Conservation (phyloP, 2,113 vertebrate species). For the Apeltes quadracus region DNA sequence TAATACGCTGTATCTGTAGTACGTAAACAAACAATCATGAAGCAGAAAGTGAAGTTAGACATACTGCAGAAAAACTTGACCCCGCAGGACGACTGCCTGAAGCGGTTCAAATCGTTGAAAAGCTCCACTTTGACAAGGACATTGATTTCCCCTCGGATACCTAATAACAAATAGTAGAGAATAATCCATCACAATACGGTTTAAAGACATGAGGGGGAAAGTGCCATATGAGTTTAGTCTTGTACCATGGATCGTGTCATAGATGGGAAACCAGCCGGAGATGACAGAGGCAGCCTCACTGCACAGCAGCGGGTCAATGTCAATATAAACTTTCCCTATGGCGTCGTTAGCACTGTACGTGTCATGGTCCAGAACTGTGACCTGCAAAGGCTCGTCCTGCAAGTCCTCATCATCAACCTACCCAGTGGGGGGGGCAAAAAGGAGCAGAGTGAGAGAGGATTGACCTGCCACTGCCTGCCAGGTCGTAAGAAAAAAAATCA, state of each 20-base stretch:
- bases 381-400: conserved; percentile 96
- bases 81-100: conserved; percentile 97
- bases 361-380: conserved; percentile 97
- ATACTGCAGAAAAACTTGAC: conserved; percentile 99
- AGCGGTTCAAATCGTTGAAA: conserved; percentile 97
- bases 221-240: neutral
- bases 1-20: neutral
- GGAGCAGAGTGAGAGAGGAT: neutral
- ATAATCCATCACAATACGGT: neutral
- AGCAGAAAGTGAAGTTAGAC: conserved; percentile 65
- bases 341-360: conserved; percentile 99
- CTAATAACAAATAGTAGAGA: conserved; percentile 72
- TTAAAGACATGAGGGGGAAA: neutral
- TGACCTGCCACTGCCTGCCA: rapidly evolving
- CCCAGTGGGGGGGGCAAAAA: conserved; percentile 1
- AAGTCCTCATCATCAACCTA: conserved; percentile 99
- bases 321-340: conserved; percentile 98
- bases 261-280: conserved; percentile 99
- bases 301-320: conserved; percentile 94
- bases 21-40: conserved; percentile 8
- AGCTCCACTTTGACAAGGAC: conserved; percentile 98
- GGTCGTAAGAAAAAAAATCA: neutral
- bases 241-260: conserved; percentile 97
- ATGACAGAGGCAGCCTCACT: conserved; percentile 96
- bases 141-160: conserved; percentile 97